Base-by-base conservation (phyloP, 2,113 vertebrate genomes). In the Pachycephala philippinensis region DNA sequence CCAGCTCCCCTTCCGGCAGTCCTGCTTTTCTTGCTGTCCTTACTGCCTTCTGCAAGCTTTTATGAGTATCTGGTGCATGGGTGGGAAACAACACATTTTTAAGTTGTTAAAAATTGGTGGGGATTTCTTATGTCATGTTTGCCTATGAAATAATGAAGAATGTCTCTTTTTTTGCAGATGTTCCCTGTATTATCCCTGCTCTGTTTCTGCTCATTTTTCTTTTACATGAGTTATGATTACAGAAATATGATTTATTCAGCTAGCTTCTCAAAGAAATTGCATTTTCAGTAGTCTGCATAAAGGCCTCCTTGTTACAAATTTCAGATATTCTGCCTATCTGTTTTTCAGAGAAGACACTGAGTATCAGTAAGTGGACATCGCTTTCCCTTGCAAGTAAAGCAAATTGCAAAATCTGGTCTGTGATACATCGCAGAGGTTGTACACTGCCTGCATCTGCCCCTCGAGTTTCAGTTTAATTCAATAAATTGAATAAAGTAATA, bases 61-160 rank as follows among this genome's bases (percentile, higher is more conserved):
- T 31, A 1, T 1, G 22, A 13, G 1, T 3, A 1, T 33, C 26
- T 37, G 1, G 11, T 17, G 66, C 10, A 31, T 4, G 39, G 4
- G 26, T 15, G 47, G 21, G 19, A 26, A 18, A 5, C 42, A 30
- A 5, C 10, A 7, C 3, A 1, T 13, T 45, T 47, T 7, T n/a
- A 53, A 50, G 4, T 59, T 87, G 44, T 44, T 53, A 47, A 64
- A 77, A 81, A 31, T 19, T 10, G 7, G 24, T 45, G 31, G 10
- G 13, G 31, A 21, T n/a, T 61, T 87, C 7, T 63, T 22, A 42
- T 22, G 7, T 42, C 40, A 3, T 26, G 11, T 56, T 49, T 40
- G 8, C 31, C 26, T 60, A 1, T 33, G 12, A 9, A 61, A 49
- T n/a, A 61, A 40, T 56, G 44, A 75, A 53, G 6, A 59, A 14